Conservation (phyloP, 2,113 vertebrate genomes). For the Zosterops pallidus region DNA sequence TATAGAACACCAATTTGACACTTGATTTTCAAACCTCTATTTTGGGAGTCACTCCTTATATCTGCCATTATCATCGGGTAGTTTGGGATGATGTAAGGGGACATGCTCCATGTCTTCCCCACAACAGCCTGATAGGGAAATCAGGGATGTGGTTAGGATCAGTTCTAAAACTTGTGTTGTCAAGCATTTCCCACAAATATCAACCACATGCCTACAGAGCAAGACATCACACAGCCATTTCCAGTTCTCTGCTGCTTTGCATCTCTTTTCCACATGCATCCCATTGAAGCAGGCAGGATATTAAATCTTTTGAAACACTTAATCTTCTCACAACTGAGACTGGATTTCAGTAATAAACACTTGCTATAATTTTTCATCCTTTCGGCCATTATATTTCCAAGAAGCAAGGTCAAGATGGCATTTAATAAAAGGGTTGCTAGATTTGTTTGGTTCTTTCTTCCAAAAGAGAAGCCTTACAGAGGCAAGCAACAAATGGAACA, state of each 20-base stretch:
- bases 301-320: constrained; percentile 5
- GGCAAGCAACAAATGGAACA: not conserved
- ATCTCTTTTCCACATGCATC: not conserved
- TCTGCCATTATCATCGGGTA: not conserved
- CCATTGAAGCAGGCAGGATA: not conserved
- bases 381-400: not conserved
- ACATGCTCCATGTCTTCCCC: not conserved
- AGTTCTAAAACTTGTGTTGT: not conserved
- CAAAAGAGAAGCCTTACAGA: not conserved
- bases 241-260: not conserved
- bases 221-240: not conserved
- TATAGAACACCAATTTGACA: not conserved
- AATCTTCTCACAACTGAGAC: not conserved
- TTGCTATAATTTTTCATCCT: constrained; percentile 21
- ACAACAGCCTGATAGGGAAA: not conserved
- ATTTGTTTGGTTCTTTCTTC: not conserved
- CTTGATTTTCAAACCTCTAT: not conserved
- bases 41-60: not conserved
- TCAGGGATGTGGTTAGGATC: not conserved
- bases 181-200: not conserved
- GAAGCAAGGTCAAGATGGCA: constrained; percentile 18
- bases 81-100: not conserved
- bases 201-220: not conserved
- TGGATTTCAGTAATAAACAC: constrained; percentile 35
- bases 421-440: constrained; percentile 30